phyloP scores from a whole-genome alignment of 2,888 invertebrate species.

The Melanophora roralis region DNA sequence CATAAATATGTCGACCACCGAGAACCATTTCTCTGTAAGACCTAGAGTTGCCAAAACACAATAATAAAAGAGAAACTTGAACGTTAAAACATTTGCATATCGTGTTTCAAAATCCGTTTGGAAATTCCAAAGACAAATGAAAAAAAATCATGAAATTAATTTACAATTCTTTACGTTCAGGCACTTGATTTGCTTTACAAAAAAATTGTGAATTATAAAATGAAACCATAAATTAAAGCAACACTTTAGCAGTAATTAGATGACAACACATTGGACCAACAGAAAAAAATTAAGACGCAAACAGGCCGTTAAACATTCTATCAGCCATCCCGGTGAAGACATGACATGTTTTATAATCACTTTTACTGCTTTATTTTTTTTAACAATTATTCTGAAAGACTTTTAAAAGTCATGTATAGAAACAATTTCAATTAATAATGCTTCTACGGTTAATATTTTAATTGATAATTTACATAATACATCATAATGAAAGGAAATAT shows the following conservation, averaged over 20 bases:
- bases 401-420: slow-evolving; percentile 44
- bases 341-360: slow-evolving; percentile 47
- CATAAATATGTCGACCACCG: too few species aligned
- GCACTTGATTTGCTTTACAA: background rate
- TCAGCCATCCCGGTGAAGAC: slow-evolving; percentile 5
- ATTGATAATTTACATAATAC: slow-evolving; percentile 61
- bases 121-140: too few species aligned
- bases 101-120: too few species aligned
- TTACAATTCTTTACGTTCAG: slow-evolving; percentile 45
- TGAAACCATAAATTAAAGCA: slow-evolving; percentile 59
- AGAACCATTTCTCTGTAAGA: too few species aligned
- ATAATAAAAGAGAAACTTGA: too few species aligned
- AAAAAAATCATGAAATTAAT: slow-evolving; percentile 35
- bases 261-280: slow-evolving; percentile 29
- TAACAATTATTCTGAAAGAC: slow-evolving; percentile 4
- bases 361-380: slow-evolving; percentile 14
- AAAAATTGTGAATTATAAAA: slow-evolving; percentile 47
- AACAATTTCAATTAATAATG: slow-evolving; percentile 58
- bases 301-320: background rate
- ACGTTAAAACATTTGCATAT: too few species aligned
- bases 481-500: slow-evolving; percentile 32
- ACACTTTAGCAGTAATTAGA: slow-evolving; percentile 49
- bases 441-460: slow-evolving; percentile 52
- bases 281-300: background rate
- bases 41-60: too few species aligned